A percentile compares a stretch with the other conserved stretches of the same genome.
Conservation (phyloP, 30 jellyfish, hydroid and myxozoan genomes). For the Hydra vulgaris region DNA sequence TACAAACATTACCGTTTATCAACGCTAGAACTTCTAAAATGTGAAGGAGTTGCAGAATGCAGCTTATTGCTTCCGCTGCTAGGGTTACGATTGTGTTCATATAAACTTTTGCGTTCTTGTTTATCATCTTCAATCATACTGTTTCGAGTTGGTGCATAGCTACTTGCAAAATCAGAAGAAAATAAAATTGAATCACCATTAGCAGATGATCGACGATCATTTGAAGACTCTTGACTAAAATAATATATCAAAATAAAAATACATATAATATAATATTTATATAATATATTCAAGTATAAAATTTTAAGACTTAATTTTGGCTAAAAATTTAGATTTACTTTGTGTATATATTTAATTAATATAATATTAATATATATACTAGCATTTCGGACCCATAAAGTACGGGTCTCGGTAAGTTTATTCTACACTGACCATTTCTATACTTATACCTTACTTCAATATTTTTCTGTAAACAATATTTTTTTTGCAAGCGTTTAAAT, state of each 20-base stretch:
- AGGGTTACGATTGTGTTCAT: constrained; percentile 20
- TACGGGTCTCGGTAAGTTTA: no score
- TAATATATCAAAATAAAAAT: neutral
- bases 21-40: constrained; percentile 5
- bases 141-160: constrained; percentile 10
- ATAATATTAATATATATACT: no score
- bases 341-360: no score
- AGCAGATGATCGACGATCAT: constrained; percentile 16
- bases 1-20: constrained; percentile 14
- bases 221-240: constrained; percentile 25
- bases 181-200: neutral
- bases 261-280: neutral
- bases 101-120: neutral
- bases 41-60: neutral
- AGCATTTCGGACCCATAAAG: no score
- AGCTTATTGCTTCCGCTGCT: constrained; percentile 33
- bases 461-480: no score
- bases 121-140: constrained; percentile 4
- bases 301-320: no score
- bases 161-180: constrained; percentile 15
- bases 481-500: no score
- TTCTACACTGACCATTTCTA: no score
- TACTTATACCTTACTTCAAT: no score
- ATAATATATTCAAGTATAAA: neutral
- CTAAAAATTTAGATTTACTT: no score